Conservation (phyloP, 1,140 invertebrate species). For the Doryteuthis pealeii region DNA sequence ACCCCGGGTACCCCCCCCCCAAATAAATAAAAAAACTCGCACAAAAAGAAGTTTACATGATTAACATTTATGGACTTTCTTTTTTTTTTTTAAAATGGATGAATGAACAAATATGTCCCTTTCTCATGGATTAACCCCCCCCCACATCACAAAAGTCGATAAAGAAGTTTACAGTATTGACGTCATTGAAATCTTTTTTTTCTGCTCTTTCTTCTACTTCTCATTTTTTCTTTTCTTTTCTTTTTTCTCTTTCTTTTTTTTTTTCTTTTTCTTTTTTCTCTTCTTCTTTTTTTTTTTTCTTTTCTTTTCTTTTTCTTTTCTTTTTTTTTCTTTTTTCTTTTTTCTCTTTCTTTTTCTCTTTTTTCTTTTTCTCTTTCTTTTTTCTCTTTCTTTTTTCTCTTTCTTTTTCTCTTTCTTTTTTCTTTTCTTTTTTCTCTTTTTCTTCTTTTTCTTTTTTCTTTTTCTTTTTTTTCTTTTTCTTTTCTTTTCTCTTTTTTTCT, state of each 20-base stretch:
- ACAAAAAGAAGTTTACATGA: too few relatives aligned
- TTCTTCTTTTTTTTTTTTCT: constrained; percentile 20
- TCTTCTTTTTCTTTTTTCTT: not conserved
- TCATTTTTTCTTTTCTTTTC: not conserved
- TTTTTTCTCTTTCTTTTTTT: not conserved
- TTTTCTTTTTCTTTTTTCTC: not conserved
- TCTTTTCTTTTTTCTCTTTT: not conserved
- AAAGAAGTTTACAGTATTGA: too few relatives aligned
- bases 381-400: constrained; percentile 20
- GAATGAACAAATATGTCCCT: too few relatives aligned
- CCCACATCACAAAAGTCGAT: too few relatives aligned
- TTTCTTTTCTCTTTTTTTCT: not conserved
- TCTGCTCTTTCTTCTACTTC: too few relatives aligned
- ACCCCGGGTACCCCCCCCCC: too few relatives aligned
- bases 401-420: constrained; percentile 9
- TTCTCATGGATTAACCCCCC: too few relatives aligned
- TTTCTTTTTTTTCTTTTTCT: not conserved
- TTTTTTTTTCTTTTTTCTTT: constrained; percentile 8
- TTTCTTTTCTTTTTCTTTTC: constrained; percentile 25
- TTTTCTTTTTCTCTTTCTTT: constrained; percentile 16
- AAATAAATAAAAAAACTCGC: too few relatives aligned
- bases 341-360: constrained; percentile 5
- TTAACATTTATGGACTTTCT: too few relatives aligned
- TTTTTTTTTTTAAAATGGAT: too few relatives aligned
- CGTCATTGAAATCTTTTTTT: not conserved